Percentiles rank a stretch among this genome's conserved stretches.
Evolutionary conservation across 2,797 vertebrate species (phyloP).

Genomic region (Xyrichtys novacula): DNA sequence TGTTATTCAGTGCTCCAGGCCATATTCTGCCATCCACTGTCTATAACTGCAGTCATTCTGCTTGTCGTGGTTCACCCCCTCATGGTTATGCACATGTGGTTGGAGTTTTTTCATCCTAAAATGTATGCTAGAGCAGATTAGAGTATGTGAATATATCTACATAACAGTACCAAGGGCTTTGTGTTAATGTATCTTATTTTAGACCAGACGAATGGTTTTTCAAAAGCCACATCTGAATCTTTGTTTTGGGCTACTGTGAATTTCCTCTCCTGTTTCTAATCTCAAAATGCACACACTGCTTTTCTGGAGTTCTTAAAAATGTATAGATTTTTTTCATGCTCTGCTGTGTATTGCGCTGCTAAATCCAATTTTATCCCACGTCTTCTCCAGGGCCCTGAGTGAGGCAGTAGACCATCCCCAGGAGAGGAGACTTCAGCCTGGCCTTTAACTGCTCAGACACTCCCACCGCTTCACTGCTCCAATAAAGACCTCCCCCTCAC

Average conservation of each 20-base stretch:
- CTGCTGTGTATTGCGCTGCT: background rate
- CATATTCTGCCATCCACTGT: too few relatives aligned
- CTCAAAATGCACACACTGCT: background rate
- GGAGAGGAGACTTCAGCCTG: conserved; percentile 38
- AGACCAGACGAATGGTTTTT: background rate
- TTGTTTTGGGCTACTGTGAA: background rate
- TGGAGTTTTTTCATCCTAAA: too few relatives aligned
- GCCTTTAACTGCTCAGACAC: conserved; percentile 33
- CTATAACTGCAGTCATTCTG: too few relatives aligned
- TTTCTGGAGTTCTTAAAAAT: conserved; percentile 3
- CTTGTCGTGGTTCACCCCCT: too few relatives aligned
- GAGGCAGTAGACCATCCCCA: conserved; percentile 24
- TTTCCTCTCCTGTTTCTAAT: background rate
- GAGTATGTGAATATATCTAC: too few relatives aligned
- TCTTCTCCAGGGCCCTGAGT: conserved; percentile 48
- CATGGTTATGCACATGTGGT: too few relatives aligned
- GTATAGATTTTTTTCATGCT: conserved; percentile 4
- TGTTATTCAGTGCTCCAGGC: too few relatives aligned
- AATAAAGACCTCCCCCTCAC: conserved; percentile 29
- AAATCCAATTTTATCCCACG: conserved; percentile 18
- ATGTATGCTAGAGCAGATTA: too few relatives aligned
- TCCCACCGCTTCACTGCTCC: conserved; percentile 17
- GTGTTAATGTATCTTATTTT: background rate
- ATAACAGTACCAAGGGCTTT: background rate
- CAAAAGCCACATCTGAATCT: background rate